Conservation (phyloP, 2,888 invertebrate species). For the Melanophora roralis region DNA sequence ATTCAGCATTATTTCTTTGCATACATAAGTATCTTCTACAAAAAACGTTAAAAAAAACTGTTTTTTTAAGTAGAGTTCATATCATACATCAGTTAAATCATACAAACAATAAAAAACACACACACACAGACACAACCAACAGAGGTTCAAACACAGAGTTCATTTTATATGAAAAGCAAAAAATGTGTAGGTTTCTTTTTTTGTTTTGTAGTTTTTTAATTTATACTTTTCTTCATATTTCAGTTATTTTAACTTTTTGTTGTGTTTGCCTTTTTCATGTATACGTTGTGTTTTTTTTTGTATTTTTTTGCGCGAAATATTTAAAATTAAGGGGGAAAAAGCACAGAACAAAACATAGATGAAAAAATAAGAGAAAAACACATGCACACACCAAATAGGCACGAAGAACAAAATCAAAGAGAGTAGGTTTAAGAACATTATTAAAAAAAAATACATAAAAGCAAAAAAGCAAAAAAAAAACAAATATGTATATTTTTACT, state of each 20-base stretch:
- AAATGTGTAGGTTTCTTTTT: slow-evolving; percentile 52
- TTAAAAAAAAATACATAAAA: background rate
- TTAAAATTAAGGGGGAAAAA: slow-evolving; percentile 25
- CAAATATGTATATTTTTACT: slow-evolving; percentile 18
- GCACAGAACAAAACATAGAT: background rate
- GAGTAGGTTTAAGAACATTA: slow-evolving; percentile 10
- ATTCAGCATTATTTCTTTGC: slow-evolving; percentile 37
- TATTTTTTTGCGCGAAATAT: slow-evolving; percentile 47
- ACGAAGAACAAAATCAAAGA: background rate
- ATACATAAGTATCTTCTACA: slow-evolving; percentile 18
- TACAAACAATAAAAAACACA: background rate
- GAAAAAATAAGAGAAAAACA: slow-evolving; percentile 2
- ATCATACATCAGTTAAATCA: slow-evolving; percentile 38
- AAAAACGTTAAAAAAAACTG: slow-evolving; percentile 42
- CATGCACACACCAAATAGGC: slow-evolving; percentile 1
- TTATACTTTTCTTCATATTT: slow-evolving; percentile 49
- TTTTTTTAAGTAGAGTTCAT: slow-evolving; percentile 47
- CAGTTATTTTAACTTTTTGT: slow-evolving; percentile 35
- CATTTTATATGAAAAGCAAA: slow-evolving; percentile 19
- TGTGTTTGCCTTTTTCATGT: slow-evolving; percentile 19
- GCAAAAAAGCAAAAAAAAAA: slow-evolving; percentile 17
- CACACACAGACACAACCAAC: background rate
- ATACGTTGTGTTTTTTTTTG: slow-evolving; percentile 1
- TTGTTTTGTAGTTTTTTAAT: background rate
- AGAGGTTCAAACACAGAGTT: slow-evolving; percentile 59